Evolutionary conservation across 1,140 invertebrate species (phyloP), one percentile per base, ranked within the genome.

Genomic region (Ceratina australensis): DNA sequence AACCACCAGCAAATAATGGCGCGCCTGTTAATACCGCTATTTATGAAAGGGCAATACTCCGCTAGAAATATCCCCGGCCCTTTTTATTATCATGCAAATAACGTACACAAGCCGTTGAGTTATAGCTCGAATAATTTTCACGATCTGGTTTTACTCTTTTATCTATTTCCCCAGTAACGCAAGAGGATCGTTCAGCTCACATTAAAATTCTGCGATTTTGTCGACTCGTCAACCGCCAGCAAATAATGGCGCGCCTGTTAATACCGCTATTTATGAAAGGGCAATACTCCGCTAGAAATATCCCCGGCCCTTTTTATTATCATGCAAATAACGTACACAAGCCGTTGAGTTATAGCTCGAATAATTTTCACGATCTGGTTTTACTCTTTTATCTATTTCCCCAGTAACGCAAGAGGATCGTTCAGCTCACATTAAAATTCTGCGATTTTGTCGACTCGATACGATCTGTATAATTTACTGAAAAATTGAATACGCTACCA

Each of bases 231-330:
- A n/a, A n/a, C n/a, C n/a, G n/a, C n/a, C n/a, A n/a, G n/a, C 47
- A 77, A 77, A 69, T 77, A 77, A 61, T 42, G 57, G 57, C 15
- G 26, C 18, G 22, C 15, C 24, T 50, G 73, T 68, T 76, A 76
- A 76, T 76, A 42, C 73, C 33, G 15, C 56, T 71, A 77, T 77
- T 77, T 77, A 77, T 77, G 57, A 61, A 71, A 54, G 1, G 56
- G 3, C 20, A 66, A 69, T 71, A 61, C 24, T 42, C 54, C 24
- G 10, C 1, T 1, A 3, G 1, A 52, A 69, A 76, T 61, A 76
- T 13, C 1, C 3, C 5, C 2, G 15, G 4, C 24, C 3, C 16
- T 5, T 57, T 66, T 68, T 76, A 42, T 42, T 76, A 66, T 66
- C 52, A 18, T 3, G 26, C n/a, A 10, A 68, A 42, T 8, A 26